Evolutionary conservation across 2,113 vertebrate species (phyloP).

Genomic region (Varanus komodoensis): DNA sequence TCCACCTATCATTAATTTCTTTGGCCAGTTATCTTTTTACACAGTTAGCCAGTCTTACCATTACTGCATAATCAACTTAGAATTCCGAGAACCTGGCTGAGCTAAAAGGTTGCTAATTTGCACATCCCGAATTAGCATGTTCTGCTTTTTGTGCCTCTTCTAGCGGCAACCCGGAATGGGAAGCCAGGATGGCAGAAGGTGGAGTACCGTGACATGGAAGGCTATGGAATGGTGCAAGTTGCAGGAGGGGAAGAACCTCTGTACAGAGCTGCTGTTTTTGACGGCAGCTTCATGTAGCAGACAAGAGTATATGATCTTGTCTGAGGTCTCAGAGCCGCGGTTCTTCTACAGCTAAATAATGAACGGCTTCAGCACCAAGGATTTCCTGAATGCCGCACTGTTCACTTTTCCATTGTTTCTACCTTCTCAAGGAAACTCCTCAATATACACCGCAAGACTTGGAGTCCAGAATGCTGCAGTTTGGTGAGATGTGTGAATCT

Average conservation of each 20-base stretch:
- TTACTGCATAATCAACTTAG: no score
- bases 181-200: background rate
- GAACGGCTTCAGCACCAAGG: background rate
- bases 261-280: background rate
- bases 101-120: no score
- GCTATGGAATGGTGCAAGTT: background rate
- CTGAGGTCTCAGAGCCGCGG: background rate
- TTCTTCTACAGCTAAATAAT: background rate
- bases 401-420: background rate
- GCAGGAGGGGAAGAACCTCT: background rate
- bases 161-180: background rate
- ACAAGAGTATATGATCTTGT: background rate
- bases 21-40: no score
- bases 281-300: background rate
- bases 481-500: conserved; percentile 16
- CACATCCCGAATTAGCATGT: no score
- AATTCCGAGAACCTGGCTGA: no score
- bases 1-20: no score
- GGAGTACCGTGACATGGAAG: background rate
- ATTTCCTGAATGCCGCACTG: background rate
- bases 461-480: background rate
- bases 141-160: background rate
- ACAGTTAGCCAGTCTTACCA: no score
- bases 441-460: background rate
- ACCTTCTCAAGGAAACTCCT: background rate